These are phyloP conservation scores for Carapus acus DNA, from an alignment of 2,797 vertebrate species.

Conservation along the genomic window DNA sequence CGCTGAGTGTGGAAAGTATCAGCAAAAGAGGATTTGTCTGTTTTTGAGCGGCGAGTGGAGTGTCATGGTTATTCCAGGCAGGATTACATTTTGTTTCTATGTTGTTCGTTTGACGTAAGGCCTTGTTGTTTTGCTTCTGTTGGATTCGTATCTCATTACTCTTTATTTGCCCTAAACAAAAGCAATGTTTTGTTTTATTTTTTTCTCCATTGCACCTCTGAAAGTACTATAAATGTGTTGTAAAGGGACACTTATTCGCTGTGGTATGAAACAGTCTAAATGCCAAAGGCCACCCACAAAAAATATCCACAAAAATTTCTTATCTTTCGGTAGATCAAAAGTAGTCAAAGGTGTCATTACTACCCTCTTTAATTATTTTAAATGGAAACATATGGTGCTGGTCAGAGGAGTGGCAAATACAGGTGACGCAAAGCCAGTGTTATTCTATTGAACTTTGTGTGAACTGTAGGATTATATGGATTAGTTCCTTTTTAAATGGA, in stretches of 20 bases:
- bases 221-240: too few species aligned
- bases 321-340: too few species aligned
- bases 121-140: neutral
- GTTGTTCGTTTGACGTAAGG: neutral
- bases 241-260: too few species aligned
- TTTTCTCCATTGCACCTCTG: too few species aligned
- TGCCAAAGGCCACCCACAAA: too few species aligned
- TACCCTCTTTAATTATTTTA: neutral
- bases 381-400: neutral
- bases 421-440: constrained; percentile 16
- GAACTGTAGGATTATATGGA: constrained; percentile 56
- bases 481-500: constrained; percentile 44
- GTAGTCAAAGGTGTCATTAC: neutral
- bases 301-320: too few species aligned
- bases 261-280: too few species aligned
- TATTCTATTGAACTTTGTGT: constrained; percentile 40
- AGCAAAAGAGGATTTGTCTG: neutral
- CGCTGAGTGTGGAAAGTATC: neutral
- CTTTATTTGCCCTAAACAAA: neutral
- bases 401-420: constrained; percentile 16
- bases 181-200: too few species aligned
- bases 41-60: too few species aligned
- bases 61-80: too few species aligned
- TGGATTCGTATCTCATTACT: neutral
- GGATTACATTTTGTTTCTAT: too few species aligned